Evolutionary conservation across 2,888 invertebrate genomes (phyloP).

Genomic region (Caenorhabditis plicata): DNA sequence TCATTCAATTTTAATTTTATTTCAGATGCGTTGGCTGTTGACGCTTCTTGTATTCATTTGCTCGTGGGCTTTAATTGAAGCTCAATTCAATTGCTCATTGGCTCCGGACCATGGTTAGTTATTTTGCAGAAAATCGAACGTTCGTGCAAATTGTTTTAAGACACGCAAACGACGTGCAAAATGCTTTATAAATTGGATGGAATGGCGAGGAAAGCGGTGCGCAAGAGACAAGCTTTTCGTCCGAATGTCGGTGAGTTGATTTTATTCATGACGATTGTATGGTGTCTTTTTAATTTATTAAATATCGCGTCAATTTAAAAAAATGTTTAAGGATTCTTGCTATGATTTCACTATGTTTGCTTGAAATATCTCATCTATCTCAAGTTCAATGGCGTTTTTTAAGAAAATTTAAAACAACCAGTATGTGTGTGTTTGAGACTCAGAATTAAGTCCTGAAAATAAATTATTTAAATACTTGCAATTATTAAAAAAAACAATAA

Average conservation of each 20-base stretch:
- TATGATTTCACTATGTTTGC: too few relatives aligned
- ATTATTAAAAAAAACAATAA: too few relatives aligned
- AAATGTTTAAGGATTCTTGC: too few relatives aligned
- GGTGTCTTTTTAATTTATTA: neutral
- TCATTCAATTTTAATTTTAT: neutral
- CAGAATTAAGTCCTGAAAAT: too few relatives aligned
- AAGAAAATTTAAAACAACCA: too few relatives aligned
- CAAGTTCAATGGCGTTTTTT: too few relatives aligned
- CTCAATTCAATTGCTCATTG: constrained; percentile 24
- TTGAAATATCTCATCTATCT: too few relatives aligned
- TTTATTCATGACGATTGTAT: neutral
- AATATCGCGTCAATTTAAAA: too few relatives aligned
- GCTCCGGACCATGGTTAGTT: constrained; percentile 21
- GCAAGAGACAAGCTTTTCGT: constrained; percentile 46
- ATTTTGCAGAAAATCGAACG: neutral
- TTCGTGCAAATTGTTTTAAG: constrained; percentile 16
- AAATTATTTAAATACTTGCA: too few relatives aligned
- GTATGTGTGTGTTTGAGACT: too few relatives aligned
- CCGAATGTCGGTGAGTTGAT: constrained; percentile 23
- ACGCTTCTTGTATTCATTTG: constrained; percentile 13
- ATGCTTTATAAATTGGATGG: constrained; percentile 54
- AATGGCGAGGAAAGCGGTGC: constrained; percentile 43
- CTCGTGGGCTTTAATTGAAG: constrained; percentile 3
- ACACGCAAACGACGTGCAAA: constrained; percentile 41
- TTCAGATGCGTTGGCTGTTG: constrained; percentile 27